A percentile compares a stretch with the other conserved stretches of the same genome.
Conservation (phyloP, 2,797 vertebrate species). For the Manis crassicaudata region DNA sequence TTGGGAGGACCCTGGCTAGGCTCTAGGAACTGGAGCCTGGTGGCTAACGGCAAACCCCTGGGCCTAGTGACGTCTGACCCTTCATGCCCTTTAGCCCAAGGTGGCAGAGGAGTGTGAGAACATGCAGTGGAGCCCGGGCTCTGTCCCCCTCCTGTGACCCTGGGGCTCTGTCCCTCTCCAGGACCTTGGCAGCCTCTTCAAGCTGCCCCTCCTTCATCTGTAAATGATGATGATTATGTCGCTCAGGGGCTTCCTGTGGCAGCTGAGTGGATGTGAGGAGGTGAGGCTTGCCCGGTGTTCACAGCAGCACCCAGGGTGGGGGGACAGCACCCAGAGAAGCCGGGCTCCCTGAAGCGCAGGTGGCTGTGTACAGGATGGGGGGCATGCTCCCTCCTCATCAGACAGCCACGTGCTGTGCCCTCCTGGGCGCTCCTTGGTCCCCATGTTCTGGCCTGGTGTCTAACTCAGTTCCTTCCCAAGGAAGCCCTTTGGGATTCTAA, state of each 20-base stretch:
- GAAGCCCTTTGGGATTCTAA: neutral
- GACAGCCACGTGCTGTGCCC: neutral
- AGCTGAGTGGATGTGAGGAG: neutral
- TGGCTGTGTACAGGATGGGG: neutral
- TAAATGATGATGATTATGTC: neutral
- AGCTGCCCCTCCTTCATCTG: neutral
- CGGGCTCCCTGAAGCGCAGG: neutral
- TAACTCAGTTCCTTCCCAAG: neutral
- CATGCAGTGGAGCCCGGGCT: neutral
- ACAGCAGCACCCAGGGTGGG: neutral
- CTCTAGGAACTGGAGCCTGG: neutral
- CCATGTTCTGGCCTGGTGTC: neutral
- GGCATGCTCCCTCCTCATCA: neutral
- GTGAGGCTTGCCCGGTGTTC: neutral
- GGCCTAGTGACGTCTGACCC: neutral
- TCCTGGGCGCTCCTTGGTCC: neutral
- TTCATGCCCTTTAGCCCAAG: neutral
- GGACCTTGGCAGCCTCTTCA: neutral
- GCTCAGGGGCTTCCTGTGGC: neutral
- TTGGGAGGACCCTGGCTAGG: neutral
- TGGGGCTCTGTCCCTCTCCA: neutral
- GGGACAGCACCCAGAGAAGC: too few relatives aligned
- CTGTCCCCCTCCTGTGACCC: neutral
- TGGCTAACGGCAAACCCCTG: accelerated
- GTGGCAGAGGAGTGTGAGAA: too few relatives aligned